Conservation (phyloP, 1,140 invertebrate genomes). For the Oryzaephilus surinamensis region DNA sequence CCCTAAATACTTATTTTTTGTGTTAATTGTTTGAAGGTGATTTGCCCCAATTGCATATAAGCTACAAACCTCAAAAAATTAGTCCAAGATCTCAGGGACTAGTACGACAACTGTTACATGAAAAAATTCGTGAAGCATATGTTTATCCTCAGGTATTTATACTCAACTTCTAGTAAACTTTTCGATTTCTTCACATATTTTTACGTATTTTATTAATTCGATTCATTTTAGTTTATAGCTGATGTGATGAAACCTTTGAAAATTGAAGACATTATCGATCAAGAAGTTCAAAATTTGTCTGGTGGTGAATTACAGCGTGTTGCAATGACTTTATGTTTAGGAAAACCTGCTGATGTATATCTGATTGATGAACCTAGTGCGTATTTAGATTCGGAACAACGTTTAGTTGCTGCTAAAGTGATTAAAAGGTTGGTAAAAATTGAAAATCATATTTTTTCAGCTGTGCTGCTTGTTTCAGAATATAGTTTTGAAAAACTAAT, state of each 20-base stretch:
- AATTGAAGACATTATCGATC: slow-evolving; percentile 97
- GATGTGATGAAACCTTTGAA: slow-evolving; percentile 98
- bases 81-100: slow-evolving; percentile 94
- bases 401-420: slow-evolving; percentile 98
- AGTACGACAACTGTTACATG: slow-evolving; percentile 84
- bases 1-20: slow-evolving; percentile 10
- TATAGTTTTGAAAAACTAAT: neutral
- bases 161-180: slow-evolving; percentile 4
- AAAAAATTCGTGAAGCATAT: slow-evolving; percentile 95
- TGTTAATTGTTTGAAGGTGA: too few species aligned
- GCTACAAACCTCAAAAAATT: slow-evolving; percentile 99
- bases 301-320: slow-evolving; percentile 99
- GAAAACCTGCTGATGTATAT: slow-evolving; percentile 98
- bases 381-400: slow-evolving; percentile 98
- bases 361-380: slow-evolving; percentile 99
- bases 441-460: neutral
- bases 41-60: slow-evolving; percentile 90
- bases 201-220: slow-evolving; percentile 5
- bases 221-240: slow-evolving; percentile 77
- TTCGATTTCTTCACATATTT: slow-evolving; percentile 6
- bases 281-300: slow-evolving; percentile 97
- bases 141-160: slow-evolving; percentile 75
- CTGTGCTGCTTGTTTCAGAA: too few species aligned
- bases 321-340: slow-evolving; percentile 89
- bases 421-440: slow-evolving; percentile 70